Evolutionary conservation across 2,888 invertebrate genomes (phyloP).

Genomic region (Noctua fimbriata): DNA sequence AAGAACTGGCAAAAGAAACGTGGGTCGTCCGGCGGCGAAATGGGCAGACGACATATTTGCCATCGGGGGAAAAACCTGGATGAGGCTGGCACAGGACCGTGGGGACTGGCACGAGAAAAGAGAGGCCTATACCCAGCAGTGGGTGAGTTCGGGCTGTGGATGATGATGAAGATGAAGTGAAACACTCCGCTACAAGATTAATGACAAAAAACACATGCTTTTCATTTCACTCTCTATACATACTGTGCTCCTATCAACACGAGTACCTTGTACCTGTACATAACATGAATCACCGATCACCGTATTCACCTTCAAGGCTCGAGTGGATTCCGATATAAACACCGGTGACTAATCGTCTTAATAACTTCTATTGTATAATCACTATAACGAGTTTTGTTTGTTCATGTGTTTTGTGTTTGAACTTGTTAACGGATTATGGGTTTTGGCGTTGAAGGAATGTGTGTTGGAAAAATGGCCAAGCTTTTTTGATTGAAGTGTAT

Average conservation of each 20-base stretch:
- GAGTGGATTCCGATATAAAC: conserved; percentile 55
- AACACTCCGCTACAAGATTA: not conserved
- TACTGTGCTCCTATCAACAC: conserved; percentile 19
- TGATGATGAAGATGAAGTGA: too few relatives aligned
- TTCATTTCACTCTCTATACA: not conserved
- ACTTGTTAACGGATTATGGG: conserved; percentile 19
- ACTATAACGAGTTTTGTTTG: conserved; percentile 31
- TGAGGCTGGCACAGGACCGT: too few relatives aligned
- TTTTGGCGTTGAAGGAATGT: conserved; percentile 6
- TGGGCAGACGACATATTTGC: too few relatives aligned
- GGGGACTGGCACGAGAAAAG: too few relatives aligned
- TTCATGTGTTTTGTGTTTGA: conserved; percentile 25
- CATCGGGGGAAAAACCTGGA: too few relatives aligned
- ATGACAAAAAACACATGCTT: not conserved
- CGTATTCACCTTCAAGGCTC: conserved; percentile 45
- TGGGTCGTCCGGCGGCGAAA: too few relatives aligned
- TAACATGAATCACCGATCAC: conserved; percentile 57
- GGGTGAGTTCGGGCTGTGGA: too few relatives aligned
- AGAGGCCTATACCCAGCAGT: too few relatives aligned
- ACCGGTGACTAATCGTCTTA: conserved; percentile 58
- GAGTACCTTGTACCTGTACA: not conserved
- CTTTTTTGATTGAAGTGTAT: not conserved
- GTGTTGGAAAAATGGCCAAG: not conserved
- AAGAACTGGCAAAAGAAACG: too few relatives aligned
- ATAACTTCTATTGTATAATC: conserved; percentile 53